Percentiles rank a stretch among this genome's conserved stretches.
phyloP scores from a whole-genome alignment of 2,797 vertebrate genomes.

The Eulemur mongoz region DNA sequence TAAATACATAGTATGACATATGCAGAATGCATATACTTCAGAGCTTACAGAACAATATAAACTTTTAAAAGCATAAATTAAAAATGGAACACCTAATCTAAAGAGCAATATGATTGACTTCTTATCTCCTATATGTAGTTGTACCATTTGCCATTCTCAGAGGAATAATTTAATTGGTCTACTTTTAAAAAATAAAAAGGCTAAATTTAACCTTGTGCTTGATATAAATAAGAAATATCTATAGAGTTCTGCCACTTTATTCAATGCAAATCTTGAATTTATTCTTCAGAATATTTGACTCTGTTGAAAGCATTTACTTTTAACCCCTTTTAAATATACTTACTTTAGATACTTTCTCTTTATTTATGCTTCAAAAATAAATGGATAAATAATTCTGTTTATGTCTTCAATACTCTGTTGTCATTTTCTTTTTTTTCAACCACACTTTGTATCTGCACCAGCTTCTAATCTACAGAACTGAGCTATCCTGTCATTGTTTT shows the following conservation, averaged over 20 bases:
- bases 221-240: background rate
- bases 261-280: background rate
- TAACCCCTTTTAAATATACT: background rate
- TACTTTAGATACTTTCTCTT: background rate
- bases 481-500: background rate
- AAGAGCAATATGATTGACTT: background rate
- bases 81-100: background rate
- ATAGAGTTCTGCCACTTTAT: background rate
- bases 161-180: background rate
- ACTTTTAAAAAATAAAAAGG: background rate
- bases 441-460: background rate
- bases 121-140: background rate
- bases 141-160: background rate
- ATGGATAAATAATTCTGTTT: background rate
- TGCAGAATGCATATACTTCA: background rate
- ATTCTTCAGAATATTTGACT: background rate
- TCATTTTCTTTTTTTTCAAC: background rate
- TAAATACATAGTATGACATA: background rate
- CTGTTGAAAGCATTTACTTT: background rate
- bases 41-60: background rate
- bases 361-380: background rate
- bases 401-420: background rate
- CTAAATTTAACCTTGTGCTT: background rate
- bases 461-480: background rate
- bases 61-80: background rate